phyloP scores from a whole-genome alignment of 2,113 vertebrate species.

The Gymnocephalus cernua region DNA sequence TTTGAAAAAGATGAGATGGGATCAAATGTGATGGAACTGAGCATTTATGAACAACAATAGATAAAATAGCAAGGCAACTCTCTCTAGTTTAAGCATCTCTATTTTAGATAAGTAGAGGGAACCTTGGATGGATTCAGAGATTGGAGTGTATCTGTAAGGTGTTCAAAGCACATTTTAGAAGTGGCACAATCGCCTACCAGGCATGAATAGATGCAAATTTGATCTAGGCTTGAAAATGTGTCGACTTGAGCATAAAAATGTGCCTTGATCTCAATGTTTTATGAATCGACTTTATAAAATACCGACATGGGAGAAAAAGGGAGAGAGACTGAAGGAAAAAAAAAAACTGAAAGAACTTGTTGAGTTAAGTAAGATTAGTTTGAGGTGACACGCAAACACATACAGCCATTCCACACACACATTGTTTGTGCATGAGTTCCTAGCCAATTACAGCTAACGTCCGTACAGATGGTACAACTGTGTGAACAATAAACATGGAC shows the following conservation, averaged over 20 bases:
- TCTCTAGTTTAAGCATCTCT: neutral
- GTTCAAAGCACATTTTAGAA: conserved; percentile 1
- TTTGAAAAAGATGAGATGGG: neutral
- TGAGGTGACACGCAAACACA: neutral
- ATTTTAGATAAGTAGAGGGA: neutral
- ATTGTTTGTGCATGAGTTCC: conserved; percentile 1
- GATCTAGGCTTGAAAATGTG: neutral
- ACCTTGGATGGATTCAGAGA: neutral
- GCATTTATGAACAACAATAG: neutral
- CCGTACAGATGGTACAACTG: neutral
- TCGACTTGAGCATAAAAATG: neutral
- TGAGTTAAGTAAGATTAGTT: conserved; percentile 1
- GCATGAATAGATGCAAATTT: neutral
- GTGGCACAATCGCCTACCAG: neutral
- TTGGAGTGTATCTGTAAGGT: neutral
- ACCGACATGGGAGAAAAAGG: neutral
- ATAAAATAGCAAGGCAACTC: neutral
- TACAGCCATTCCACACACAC: neutral
- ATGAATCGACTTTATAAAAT: neutral
- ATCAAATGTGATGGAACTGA: neutral
- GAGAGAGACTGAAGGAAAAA: neutral
- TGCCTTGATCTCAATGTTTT: neutral
- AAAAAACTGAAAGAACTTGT: neutral
- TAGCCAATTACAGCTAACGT: neutral
- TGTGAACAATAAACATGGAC: neutral